Conservation (phyloP, 2,113 vertebrate genomes). For the Terrapene triunguis region DNA sequence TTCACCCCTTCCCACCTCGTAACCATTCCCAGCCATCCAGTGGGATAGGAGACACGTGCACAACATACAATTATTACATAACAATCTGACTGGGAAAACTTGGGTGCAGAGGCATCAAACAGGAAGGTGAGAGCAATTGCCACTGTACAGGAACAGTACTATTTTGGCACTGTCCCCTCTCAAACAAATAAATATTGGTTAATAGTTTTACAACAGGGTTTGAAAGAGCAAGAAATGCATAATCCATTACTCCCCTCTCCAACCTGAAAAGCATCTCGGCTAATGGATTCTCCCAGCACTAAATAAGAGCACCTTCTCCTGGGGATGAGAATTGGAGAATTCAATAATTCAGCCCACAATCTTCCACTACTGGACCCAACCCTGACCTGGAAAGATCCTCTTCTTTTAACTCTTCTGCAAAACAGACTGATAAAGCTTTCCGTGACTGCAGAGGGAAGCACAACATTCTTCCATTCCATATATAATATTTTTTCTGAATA, state of each 20-base stretch:
- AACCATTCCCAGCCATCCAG: background rate
- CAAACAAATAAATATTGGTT: rapidly evolving
- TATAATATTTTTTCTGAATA: slow-evolving; percentile 43
- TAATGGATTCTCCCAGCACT: background rate
- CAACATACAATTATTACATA: slow-evolving; percentile 40
- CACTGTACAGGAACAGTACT: rapidly evolving
- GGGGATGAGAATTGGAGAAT: rapidly evolving
- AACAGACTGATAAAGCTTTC: slow-evolving; percentile 15
- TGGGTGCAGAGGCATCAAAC: background rate
- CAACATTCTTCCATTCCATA: slow-evolving; percentile 43
- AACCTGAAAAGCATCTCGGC: background rate
- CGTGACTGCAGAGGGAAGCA: slow-evolving; percentile 42
- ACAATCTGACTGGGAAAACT: background rate
- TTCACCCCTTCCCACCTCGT: rapidly evolving
- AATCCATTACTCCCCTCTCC: background rate
- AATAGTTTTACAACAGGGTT: background rate
- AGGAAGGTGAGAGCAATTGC: background rate
- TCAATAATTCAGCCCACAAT: background rate
- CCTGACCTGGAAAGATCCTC: background rate
- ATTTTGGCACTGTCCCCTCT: background rate
- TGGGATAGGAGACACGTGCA: rapidly evolving
- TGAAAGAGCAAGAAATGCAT: background rate
- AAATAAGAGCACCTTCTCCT: background rate
- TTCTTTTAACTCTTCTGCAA: slow-evolving; percentile 1
- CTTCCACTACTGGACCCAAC: background rate